These are phyloP conservation scores for Drosophila histrio DNA, from an alignment of 2,888 invertebrate genomes.

Conservation along the genomic window DNA sequence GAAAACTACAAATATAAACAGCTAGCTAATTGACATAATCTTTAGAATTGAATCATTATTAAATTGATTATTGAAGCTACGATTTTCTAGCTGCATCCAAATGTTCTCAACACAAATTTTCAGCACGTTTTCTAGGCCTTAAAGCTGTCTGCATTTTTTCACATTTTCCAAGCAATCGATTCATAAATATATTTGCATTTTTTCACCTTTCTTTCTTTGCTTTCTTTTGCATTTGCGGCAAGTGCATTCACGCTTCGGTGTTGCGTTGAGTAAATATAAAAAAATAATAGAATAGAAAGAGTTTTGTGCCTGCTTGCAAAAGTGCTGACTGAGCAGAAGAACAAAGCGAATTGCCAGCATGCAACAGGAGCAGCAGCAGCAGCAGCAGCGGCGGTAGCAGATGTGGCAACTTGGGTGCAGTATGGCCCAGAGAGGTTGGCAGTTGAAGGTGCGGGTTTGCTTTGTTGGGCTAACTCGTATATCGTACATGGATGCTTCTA, in stretches of 20 bases:
- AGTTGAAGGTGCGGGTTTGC: constrained; percentile 12
- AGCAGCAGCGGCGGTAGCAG: neutral
- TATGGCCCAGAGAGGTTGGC: constrained; percentile 16
- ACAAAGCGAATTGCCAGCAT: constrained; percentile 67
- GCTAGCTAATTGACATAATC: too few species aligned
- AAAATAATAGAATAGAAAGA: neutral
- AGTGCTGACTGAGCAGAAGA: constrained; percentile 76
- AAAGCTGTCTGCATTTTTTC: neutral
- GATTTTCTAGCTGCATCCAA: too few species aligned
- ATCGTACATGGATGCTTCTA: constrained; percentile 43
- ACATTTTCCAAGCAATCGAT: neutral
- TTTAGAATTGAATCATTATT: too few species aligned
- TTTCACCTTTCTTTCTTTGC: neutral
- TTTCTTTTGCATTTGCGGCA: constrained; percentile 6
- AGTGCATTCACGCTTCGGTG: constrained; percentile 45
- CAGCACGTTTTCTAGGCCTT: neutral
- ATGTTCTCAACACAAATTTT: neutral
- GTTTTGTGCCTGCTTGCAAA: constrained; percentile 54
- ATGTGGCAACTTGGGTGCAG: constrained; percentile 15
- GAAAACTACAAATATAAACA: too few species aligned
- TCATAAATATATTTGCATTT: neutral
- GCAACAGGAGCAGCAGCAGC: constrained; percentile 26
- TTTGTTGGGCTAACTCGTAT: constrained; percentile 11
- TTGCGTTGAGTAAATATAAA: neutral
- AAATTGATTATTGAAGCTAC: too few species aligned